Base-by-base conservation (phyloP, 2,888 invertebrate species). In the Acanthosoma haemorrhoidale region DNA sequence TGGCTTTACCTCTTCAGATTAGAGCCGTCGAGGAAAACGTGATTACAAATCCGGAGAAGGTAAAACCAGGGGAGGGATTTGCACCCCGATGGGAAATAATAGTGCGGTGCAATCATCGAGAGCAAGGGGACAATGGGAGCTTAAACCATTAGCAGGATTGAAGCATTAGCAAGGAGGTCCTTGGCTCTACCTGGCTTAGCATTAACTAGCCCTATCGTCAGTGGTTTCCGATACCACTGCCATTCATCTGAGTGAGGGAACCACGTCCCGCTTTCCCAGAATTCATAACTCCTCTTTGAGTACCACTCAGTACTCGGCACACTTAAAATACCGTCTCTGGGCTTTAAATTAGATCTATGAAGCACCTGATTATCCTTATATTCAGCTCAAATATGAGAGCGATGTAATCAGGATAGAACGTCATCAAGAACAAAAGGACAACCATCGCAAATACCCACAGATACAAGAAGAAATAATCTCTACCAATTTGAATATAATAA, bases 301-400 rank as follows among this genome's bases (percentile, higher is more conserved):
- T n/a, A n/a, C n/a, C n/a, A n/a, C n/a, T n/a, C n/a, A n/a, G n/a
- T n/a, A n/a, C n/a, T n/a, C n/a, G n/a, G n/a, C n/a, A n/a, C n/a
- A n/a, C n/a, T n/a, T n/a, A n/a, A n/a, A n/a, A n/a, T n/a, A n/a
- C n/a, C n/a, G n/a, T n/a, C n/a, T n/a, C n/a, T n/a, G n/a, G n/a
- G n/a, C n/a, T n/a, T n/a, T n/a, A n/a, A n/a, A n/a, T n/a, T n/a
- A n/a, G n/a, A n/a, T n/a, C n/a, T n/a, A n/a, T n/a, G n/a, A n/a
- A n/a, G n/a, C n/a, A n/a, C n/a, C n/a, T n/a, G n/a, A n/a, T n/a
- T n/a, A n/a, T n/a, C n/a, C n/a, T n/a, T n/a, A n/a, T n/a, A n/a
- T n/a, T n/a, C n/a, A n/a, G n/a, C n/a, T 99, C 98, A 82, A 99
- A 99, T 29, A 98, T 82, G 2, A 99, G 98, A 3, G 98, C 98